Evolutionary conservation across 2,888 invertebrate species (phyloP), one percentile per base, ranked within the genome.

Genomic region (Toxonevra muliebris): DNA sequence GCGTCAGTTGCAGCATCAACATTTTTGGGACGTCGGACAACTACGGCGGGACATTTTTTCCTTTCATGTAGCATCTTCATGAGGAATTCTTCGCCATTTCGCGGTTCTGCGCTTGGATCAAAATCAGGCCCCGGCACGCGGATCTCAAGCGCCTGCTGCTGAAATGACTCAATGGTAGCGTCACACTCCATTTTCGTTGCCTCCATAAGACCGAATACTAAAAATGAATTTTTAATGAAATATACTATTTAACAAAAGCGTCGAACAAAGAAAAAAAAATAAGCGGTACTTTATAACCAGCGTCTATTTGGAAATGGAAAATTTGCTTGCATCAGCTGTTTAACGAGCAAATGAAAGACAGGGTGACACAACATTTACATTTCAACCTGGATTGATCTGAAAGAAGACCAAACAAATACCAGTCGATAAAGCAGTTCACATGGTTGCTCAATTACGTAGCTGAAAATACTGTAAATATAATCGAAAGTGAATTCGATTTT

Each of bases 31-130:
- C 76, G 76, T n/a, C 79, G 80, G 9, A 79, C 80, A 11, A 85
- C 80, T 42, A 85, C 77, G 0, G 80, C 78, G 3, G 85, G 85
- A 30, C 84, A 85, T 2, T 76, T 76, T 58, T 80, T 80, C 42
- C 85, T 76, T 61, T 85, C 85, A 68, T 84, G 82, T 7, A 83
- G 58, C 74, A 85, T 84, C 68, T 81, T 82, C 76, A 77, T 84
- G 12, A 85, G 68, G 69, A 77, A 85, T 69, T 85, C 83, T 58
- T 84, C 84, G 10, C 85, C 85, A 15, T 71, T 78, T 67, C 80
- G 72, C 30, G 85, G 85, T 19, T 74, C 72, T 4, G 71, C 75
- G 0, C 71, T 55, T 0, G 84, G 84, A 78, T 85, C 84, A 61
- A 85, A 85, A 43, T 75, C 73, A 10, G 73, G 75, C n/a, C 78